Percentiles rank a stretch among this genome's conserved stretches.
Evolutionary conservation across 64 coral and sea anemone species (phyloP).

Genomic region (Trachythela sp.): DNA sequence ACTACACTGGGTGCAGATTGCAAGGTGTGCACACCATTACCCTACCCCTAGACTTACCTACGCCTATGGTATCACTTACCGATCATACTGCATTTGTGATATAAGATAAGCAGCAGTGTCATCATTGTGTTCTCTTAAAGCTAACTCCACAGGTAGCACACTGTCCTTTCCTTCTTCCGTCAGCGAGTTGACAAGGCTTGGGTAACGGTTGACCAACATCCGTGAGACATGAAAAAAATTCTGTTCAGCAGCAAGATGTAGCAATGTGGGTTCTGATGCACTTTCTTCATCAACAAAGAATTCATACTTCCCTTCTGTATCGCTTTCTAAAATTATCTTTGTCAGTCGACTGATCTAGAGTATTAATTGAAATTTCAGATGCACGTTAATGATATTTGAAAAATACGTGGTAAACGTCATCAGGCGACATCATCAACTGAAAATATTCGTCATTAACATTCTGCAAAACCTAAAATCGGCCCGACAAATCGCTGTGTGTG

Average conservation of each 20-base stretch:
- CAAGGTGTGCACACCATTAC: too few species aligned
- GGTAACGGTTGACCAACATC: neutral
- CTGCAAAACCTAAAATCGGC: too few species aligned
- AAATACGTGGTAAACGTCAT: too few species aligned
- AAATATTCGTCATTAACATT: too few species aligned
- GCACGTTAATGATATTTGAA: too few species aligned
- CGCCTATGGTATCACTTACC: slow-evolving; percentile 39
- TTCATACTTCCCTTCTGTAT: slow-evolving; percentile 9
- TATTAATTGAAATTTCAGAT: neutral
- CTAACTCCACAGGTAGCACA: slow-evolving; percentile 55
- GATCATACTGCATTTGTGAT: slow-evolving; percentile 69
- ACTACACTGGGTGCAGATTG: too few species aligned
- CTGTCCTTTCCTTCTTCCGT: neutral
- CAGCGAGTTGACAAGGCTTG: neutral
- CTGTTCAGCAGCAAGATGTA: neutral
- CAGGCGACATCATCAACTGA: too few species aligned
- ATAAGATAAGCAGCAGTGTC: slow-evolving; percentile 69
- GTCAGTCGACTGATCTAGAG: slow-evolving; percentile 67
- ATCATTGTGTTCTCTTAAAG: slow-evolving; percentile 39
- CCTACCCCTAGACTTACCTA: too few species aligned
- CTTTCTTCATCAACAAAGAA: neutral
- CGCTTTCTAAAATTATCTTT: slow-evolving; percentile 67
- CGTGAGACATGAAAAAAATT: neutral
- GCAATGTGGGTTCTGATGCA: neutral
- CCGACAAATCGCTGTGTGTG: too few species aligned